Conservation (phyloP, 2,888 invertebrate species). For the Athalia circularis region DNA sequence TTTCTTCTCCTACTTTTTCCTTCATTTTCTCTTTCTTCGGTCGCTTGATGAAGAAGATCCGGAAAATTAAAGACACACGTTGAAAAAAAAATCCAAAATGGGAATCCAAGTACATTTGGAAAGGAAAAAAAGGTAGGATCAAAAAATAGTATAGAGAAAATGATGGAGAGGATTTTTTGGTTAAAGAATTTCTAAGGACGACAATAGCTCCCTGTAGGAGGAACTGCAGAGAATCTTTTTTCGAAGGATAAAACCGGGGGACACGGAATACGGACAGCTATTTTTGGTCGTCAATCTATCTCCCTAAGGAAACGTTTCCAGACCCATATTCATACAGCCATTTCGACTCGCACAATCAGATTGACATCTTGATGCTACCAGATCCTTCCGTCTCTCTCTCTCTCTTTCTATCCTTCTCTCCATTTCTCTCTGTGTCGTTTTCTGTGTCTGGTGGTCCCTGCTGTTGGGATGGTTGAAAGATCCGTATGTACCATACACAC, state of each 20-base stretch:
- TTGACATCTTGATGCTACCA: constrained; percentile 38
- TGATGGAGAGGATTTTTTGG: not conserved
- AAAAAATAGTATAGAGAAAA: too few species aligned
- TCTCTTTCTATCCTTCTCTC: constrained; percentile 5
- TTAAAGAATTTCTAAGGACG: not conserved
- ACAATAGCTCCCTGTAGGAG: not conserved
- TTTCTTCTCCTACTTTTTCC: too few species aligned
- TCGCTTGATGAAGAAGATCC: too few species aligned
- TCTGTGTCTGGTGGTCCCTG: not conserved
- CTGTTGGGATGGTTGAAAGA: too few species aligned
- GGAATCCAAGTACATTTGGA: too few species aligned
- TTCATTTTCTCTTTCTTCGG: too few species aligned
- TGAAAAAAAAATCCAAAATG: too few species aligned
- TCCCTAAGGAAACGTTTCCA: constrained; percentile 17
- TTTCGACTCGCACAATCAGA: constrained; percentile 36
- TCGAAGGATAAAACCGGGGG: too few species aligned
- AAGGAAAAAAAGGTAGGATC: too few species aligned
- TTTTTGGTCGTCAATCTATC: constrained; percentile 30
- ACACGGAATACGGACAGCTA: not conserved
- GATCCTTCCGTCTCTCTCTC: constrained; percentile 2
- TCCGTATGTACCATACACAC: too few species aligned
- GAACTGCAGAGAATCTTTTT: too few species aligned
- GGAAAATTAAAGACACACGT: too few species aligned
- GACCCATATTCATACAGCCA: constrained; percentile 26
- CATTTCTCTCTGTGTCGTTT: constrained; percentile 1